phyloP scores from a whole-genome alignment of 2,888 invertebrate species.

The Amblyjoppa proteus region DNA sequence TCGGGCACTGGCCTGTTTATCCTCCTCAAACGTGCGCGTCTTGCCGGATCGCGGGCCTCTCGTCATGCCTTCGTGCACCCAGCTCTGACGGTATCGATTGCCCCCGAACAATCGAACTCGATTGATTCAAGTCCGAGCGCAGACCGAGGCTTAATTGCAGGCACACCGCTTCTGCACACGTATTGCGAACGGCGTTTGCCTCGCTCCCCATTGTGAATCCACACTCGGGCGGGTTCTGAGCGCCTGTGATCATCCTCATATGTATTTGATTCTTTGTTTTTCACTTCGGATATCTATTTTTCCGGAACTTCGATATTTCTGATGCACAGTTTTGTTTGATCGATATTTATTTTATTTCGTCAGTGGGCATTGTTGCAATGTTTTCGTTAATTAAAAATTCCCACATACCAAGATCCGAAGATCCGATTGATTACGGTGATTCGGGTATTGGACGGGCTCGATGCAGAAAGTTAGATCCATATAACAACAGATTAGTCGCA shows the following conservation, averaged over 20 bases:
- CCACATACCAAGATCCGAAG: too few species aligned
- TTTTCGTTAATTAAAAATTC: too few species aligned
- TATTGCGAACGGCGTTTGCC: slow-evolving; percentile 12
- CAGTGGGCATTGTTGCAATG: too few species aligned
- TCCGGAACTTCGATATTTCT: too few species aligned
- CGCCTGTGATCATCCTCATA: background rate
- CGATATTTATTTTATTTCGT: too few species aligned
- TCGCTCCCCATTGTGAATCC: background rate
- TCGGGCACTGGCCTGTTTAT: background rate
- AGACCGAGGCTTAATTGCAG: slow-evolving; percentile 51
- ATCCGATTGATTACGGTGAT: too few species aligned
- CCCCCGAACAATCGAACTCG: slow-evolving; percentile 56
- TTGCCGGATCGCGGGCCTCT: slow-evolving; percentile 5
- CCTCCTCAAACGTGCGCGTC: slow-evolving; percentile 19
- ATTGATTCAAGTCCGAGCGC: slow-evolving; percentile 53
- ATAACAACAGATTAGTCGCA: too few species aligned
- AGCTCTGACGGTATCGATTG: slow-evolving; percentile 50
- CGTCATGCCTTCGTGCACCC: slow-evolving; percentile 2
- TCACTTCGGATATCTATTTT: too few species aligned
- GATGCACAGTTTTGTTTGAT: too few species aligned
- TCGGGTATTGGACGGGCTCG: too few species aligned
- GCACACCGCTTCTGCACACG: slow-evolving; percentile 26
- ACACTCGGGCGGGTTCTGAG: background rate
- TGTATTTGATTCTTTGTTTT: too few species aligned
- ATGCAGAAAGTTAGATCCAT: too few species aligned